Evolutionary conservation across 2,888 invertebrate genomes (phyloP).

Genomic region (Xestia xanthographa): DNA sequence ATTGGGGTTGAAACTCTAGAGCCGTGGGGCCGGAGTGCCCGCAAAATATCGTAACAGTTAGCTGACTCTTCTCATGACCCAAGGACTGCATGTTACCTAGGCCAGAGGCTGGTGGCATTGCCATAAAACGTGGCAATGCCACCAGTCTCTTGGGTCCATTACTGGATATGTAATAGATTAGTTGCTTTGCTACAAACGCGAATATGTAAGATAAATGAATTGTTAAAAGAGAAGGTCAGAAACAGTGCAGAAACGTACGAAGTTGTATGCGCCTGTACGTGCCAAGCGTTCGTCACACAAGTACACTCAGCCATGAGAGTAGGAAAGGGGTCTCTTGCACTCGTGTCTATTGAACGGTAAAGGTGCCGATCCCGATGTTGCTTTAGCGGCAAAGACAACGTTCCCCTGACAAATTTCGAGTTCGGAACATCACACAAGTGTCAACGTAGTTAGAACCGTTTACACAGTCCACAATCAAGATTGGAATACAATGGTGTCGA

Average conservation of each 20-base stretch:
- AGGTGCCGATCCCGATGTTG: not conserved
- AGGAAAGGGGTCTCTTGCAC: not conserved
- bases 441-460: not conserved
- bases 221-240: not conserved
- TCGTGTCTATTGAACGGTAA: not conserved
- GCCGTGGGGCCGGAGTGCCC: not conserved
- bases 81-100: not conserved
- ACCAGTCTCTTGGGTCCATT: not conserved
- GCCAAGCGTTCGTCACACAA: not conserved
- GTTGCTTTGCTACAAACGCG: not conserved
- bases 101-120: not conserved
- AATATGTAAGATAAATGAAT: not conserved
- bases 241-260: not conserved
- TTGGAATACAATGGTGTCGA: constrained; percentile 19
- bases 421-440: not conserved
- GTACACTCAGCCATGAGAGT: constrained; percentile 6
- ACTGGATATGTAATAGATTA: not conserved
- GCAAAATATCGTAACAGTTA: not conserved
- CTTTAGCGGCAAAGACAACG: not conserved
- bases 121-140: not conserved
- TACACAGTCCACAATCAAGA: constrained; percentile 4
- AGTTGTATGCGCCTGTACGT: not conserved
- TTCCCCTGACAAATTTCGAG: not conserved
- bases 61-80: not conserved
- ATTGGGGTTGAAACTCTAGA: not conserved